phyloP scores from a whole-genome alignment of 2,113 vertebrate species.

The Grantiella picta region DNA sequence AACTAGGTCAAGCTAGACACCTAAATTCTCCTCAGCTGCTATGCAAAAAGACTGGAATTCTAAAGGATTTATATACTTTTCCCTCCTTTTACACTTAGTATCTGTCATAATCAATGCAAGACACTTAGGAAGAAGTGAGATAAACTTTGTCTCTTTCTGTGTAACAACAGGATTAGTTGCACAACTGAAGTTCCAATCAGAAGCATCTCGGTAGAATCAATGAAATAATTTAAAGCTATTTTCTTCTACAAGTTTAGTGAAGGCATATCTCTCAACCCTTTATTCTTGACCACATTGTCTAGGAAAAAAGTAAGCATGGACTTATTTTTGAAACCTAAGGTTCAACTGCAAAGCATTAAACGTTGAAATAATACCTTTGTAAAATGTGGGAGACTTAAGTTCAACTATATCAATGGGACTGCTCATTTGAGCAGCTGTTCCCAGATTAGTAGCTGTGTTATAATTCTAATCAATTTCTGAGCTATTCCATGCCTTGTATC shows the following conservation, averaged over 20 bases:
- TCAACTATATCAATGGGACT: neutral
- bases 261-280: neutral
- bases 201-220: neutral
- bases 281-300: neutral
- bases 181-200: neutral
- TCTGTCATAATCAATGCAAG: neutral
- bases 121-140: neutral
- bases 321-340: neutral
- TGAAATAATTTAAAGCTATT: neutral
- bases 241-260: neutral
- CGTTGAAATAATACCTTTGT: neutral
- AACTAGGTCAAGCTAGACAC: neutral
- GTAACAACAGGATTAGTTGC: neutral
- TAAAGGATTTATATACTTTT: neutral
- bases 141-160: neutral
- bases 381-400: neutral
- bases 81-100: neutral
- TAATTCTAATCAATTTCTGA: neutral
- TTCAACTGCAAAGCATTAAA: neutral
- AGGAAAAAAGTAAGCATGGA: neutral
- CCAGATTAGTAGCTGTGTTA: neutral
- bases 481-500: neutral
- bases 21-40: neutral
- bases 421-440: neutral
- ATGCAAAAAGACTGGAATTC: neutral